Evolutionary conservation across 2,113 vertebrate genomes (phyloP).

Genomic region (Saguinus imperator): DNA sequence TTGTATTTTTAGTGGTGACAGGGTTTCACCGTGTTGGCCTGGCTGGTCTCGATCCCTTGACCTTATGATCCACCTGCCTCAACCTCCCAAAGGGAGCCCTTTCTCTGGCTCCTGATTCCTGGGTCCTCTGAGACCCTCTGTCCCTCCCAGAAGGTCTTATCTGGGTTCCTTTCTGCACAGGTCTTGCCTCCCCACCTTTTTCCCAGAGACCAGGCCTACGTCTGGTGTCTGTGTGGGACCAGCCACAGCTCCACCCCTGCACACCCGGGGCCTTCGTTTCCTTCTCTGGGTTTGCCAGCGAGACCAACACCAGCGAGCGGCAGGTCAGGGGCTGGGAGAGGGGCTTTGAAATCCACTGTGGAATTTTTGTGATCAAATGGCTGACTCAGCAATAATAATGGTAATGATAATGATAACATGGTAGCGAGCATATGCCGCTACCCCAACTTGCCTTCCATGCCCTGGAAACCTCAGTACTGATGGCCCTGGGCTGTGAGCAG

Average conservation of each 20-base stretch:
- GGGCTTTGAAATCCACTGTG: background rate
- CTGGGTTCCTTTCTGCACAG: background rate
- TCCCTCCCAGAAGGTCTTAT: background rate
- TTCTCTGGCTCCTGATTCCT: background rate
- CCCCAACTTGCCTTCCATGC: background rate
- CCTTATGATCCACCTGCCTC: no score
- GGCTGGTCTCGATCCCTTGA: no score
- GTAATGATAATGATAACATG: rapidly evolving
- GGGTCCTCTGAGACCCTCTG: background rate
- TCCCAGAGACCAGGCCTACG: background rate
- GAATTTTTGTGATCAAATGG: background rate
- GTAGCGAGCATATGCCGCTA: background rate
- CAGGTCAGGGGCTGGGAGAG: no score
- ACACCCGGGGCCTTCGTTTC: background rate
- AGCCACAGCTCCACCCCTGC: background rate
- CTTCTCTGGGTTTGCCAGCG: background rate
- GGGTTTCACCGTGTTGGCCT: no score
- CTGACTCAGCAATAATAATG: background rate
- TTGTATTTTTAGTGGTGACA: no score
- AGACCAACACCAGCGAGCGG: background rate
- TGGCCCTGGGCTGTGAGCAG: background rate
- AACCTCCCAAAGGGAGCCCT: background rate
- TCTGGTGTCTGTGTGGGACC: background rate
- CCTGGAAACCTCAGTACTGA: background rate
- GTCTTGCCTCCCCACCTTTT: background rate